These are phyloP conservation scores for Orbicella faveolata DNA, from an alignment of 64 coral and sea anemone genomes.

Conservation along the genomic window DNA sequence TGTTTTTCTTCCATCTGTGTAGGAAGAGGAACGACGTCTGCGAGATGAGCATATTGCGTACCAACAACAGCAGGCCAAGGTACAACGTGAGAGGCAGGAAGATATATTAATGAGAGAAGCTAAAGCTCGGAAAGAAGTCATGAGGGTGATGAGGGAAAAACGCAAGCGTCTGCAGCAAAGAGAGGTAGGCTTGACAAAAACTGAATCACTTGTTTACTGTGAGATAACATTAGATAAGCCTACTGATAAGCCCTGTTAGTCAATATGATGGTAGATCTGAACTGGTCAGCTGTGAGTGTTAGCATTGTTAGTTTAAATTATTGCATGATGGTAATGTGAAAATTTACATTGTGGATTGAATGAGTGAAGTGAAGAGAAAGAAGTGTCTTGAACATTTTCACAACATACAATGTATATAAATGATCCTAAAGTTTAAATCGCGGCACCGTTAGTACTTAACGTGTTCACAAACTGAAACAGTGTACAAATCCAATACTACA, in stretches of 20 bases:
- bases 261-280: too few relatives aligned
- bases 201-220: background rate
- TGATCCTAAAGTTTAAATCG: too few relatives aligned
- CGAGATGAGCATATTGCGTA: slow-evolving; percentile 93
- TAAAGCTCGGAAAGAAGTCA: slow-evolving; percentile 78
- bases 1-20: background rate
- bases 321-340: too few relatives aligned
- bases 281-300: too few relatives aligned
- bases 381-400: too few relatives aligned
- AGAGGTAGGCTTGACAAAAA: slow-evolving; percentile 59
- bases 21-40: slow-evolving; percentile 92
- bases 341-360: too few relatives aligned
- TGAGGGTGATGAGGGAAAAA: slow-evolving; percentile 76
- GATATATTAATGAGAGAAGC: slow-evolving; percentile 91
- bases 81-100: slow-evolving; percentile 75
- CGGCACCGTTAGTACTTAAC: too few relatives aligned
- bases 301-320: too few relatives aligned
- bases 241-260: background rate
- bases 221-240: background rate
- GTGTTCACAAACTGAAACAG: too few relatives aligned
- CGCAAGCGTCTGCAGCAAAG: slow-evolving; percentile 74
- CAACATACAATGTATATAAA: too few relatives aligned
- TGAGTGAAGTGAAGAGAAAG: too few relatives aligned
- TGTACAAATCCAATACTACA: too few relatives aligned
- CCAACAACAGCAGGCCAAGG: slow-evolving; percentile 86